Base-by-base conservation (phyloP, 2,113 vertebrate genomes). In the Caretta caretta region DNA sequence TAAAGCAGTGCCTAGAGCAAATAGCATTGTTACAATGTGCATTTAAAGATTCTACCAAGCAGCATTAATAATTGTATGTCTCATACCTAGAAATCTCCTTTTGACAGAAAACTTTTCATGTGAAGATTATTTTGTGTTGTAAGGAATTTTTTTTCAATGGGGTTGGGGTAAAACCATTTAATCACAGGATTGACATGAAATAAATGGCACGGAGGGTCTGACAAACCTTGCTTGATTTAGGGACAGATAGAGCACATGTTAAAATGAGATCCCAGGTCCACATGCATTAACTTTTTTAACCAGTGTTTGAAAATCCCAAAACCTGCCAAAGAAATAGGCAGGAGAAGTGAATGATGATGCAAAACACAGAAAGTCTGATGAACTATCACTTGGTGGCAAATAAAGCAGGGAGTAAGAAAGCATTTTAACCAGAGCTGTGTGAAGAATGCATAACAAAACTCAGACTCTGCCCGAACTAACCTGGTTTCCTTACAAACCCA, bases 1-100 rank as follows among this genome's bases (percentile, higher is more conserved):
- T 96, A 97, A 97, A 95, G 90, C 90, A 93, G 96, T 95, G 84
- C 97, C 98, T 97, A 98, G 98, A 98, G 98, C 97, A 97, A 98
- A 97, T 95, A 98, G 95, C 96, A 96, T 92, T 83, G 84, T 97
- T 96, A 84, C 97, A 97, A 96, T 97, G 95, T 98, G 97, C 96
- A 94, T 98, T 94, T 97, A 96, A 94, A 97, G 97, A 97, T 98
- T 95, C 97, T 96, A 96, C 93, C 96, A 97, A 97, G 96, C 97
- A 96, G 97, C 97, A 98, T 98, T 98, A 97, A 98, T 98, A 97
- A 94, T 92, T 96, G 88, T 49, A 95, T 89, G 86, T 97, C 96
- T 98, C 97, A 94, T 94, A 96, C 91, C 82, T 95, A 96, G 93
- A 97, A 95, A 84, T 46, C 95, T 86, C 69, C 92, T 93, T 96